These are phyloP conservation scores for Plectrocnemia conspersa DNA, from an alignment of 1,140 invertebrate species.

Conservation along the genomic window DNA sequence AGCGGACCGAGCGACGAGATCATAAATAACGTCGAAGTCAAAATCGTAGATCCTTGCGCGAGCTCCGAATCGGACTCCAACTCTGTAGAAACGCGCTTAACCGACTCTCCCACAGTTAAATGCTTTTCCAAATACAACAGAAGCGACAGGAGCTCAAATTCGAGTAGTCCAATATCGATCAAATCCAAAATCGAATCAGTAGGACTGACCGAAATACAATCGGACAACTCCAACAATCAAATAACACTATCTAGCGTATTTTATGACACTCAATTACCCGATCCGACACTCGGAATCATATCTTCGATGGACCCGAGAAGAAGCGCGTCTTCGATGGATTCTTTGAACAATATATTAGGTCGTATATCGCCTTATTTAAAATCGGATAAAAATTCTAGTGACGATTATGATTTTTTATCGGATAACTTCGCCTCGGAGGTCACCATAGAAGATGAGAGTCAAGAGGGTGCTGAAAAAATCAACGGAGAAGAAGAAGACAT, in stretches of 20 bases:
- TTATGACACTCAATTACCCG: slow-evolving; percentile 28
- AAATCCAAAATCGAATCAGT: slow-evolving; percentile 15
- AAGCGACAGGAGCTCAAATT: slow-evolving; percentile 11
- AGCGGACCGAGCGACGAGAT: slow-evolving; percentile 42
- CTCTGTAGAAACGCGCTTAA: slow-evolving; percentile 26
- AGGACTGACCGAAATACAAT: neutral
- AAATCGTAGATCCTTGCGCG: slow-evolving; percentile 46
- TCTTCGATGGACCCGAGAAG: slow-evolving; percentile 25
- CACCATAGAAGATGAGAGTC: neutral
- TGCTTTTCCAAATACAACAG: slow-evolving; percentile 18
- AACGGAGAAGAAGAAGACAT: slow-evolving; percentile 47
- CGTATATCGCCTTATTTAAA: slow-evolving; percentile 12
- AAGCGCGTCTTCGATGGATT: slow-evolving; percentile 13
- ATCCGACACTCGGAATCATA: slow-evolving; percentile 28
- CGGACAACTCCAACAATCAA: slow-evolving; percentile 1
- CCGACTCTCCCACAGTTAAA: slow-evolving; percentile 14
- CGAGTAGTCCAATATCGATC: slow-evolving; percentile 4
- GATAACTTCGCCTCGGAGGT: slow-evolving; percentile 9
- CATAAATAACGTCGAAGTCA: slow-evolving; percentile 47
- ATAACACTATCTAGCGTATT: slow-evolving; percentile 11
- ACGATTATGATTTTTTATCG: too few relatives aligned
- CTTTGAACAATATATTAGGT: slow-evolving; percentile 13
- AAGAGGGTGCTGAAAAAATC: slow-evolving; percentile 11
- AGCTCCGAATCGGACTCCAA: slow-evolving; percentile 50
- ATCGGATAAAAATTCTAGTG: slow-evolving; percentile 5